Evolutionary conservation across 1,140 invertebrate genomes (phyloP).

Genomic region (Grapholita molesta): DNA sequence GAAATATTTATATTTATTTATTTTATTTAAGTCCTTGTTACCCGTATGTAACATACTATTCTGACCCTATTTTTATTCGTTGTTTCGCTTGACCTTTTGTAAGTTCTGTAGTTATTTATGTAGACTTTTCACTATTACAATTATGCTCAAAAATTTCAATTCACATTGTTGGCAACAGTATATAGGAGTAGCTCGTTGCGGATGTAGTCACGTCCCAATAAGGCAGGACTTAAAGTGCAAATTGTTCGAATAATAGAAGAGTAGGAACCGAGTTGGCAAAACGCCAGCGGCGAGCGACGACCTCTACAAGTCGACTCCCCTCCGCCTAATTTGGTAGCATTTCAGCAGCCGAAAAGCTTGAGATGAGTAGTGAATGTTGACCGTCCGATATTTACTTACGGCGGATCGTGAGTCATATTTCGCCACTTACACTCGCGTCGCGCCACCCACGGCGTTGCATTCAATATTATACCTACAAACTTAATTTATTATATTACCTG

Average conservation of each 20-base stretch:
- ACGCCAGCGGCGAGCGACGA: conserved; percentile 42
- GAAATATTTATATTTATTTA: no score
- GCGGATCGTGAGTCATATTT: conserved; percentile 14
- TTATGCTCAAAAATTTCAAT: background rate
- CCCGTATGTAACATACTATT: no score
- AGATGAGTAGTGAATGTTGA: background rate
- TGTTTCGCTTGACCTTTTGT: no score
- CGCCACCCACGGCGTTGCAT: background rate
- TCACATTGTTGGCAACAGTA: conserved; percentile 5
- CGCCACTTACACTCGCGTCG: background rate
- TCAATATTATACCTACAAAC: background rate
- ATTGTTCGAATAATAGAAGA: conserved; percentile 48
- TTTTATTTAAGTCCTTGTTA: no score
- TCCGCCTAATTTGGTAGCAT: conserved; percentile 38
- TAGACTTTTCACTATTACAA: background rate
- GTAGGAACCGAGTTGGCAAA: conserved; percentile 35
- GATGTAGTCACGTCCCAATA: background rate
- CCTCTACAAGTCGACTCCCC: conserved; percentile 29
- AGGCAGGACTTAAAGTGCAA: conserved; percentile 32
- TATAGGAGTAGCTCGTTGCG: background rate
- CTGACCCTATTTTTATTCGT: no score
- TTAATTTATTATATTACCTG: background rate
- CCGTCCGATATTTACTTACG: conserved; percentile 2
- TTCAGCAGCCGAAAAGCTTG: conserved; percentile 25
- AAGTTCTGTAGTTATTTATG: no score